Evolutionary conservation across 2,113 vertebrate species (phyloP), one percentile per base, ranked within the genome.

Genomic region (Nyctereutes procyonoides): DNA sequence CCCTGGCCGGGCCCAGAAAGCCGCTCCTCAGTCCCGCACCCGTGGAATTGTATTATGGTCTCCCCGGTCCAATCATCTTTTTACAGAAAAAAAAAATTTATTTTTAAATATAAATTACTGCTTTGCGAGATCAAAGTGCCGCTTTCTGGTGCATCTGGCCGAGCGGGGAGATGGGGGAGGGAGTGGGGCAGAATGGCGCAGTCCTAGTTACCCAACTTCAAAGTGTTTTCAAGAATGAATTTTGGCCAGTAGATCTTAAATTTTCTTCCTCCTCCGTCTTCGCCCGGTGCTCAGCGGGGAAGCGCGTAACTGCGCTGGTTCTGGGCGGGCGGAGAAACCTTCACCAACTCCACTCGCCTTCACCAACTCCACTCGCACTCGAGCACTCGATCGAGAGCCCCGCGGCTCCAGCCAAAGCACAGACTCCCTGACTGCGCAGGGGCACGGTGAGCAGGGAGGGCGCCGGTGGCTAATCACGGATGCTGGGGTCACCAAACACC

Each of bases 81-180:
- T 79, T 12, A 60, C 88, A 88, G 35, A 67, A 90, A 89, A 87
- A 89, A 87, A 86, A 87, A 53, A 96, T 97, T 95, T 48, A 43
- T 74, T 38, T 16, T 32, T 83, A n/a, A 98, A 97, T 98, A 98
- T 92, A 98, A 98, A 98, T 98, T 92, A 98, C 97, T 98, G 97
- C 97, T 97, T 98, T 96, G 92, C 67, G 96, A 98, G 98, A 99
- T 99, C 98, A 98, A 99, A 99, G 98, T 95, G 97, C 95, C 26
- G 94, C 94, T 98, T 96, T 97, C 98, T 96, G 96, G 85, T 97
- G 98, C 98, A 97, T 98, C 98, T 98, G 99, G 98, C 97, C 28
- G 96, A 82, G 17, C 65, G 0, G 32, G 67, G 67, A 95, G 95
- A 73, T 9, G 97, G 89, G 80, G 10, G 83, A 88, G 76, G 93